Base-by-base conservation (phyloP, 2,797 vertebrate species). In the Liasis olivaceus region DNA sequence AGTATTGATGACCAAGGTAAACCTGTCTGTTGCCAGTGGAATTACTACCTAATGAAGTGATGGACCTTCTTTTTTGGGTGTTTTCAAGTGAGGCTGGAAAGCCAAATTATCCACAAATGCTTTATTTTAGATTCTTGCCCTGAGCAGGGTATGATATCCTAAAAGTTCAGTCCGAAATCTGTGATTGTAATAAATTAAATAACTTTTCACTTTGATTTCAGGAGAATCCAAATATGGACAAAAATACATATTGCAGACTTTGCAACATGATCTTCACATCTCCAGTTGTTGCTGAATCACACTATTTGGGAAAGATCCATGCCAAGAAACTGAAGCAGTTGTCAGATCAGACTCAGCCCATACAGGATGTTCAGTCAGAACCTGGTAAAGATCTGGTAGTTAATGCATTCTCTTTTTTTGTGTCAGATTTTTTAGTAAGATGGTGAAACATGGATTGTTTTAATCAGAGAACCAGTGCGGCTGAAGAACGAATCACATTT, bases 201-300 rank as follows among this genome's bases (percentile, higher is more conserved):
- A 81, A 94, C 72, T 92, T 91, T 95, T 36, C 72, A 6, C 64
- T 88, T 95, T 96, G 58, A 60, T 97, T 97, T 96, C 97, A 98
- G 98, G 92, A 86, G 93, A 95, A 93, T 93, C 90, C 9, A 90
- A 92, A 89, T 88, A 54, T 94, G 59, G 97, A 98, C 95, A 98
- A 96, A 93, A 97, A 98, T 93, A 97, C 94, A 93, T 98, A 98
- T 97, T 99, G 99, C 93, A 96, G 96, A 95, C 96, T 99, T 95
- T 99, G 98, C 95, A 98, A 98, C 92, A 95, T 98, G 98, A 96
- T 98, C 91, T 98, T 98, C 95, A 98, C 97, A 89, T 98, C 98
- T 3, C 95, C 96, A 0, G 93, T 98, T 87, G 97, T 98, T 93
- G 98, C 98, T 93, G 98, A 96, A 86, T 98, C 98, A 85, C 98